phyloP scores from a whole-genome alignment of 2,888 invertebrate genomes.

The Noctua pronuba region DNA sequence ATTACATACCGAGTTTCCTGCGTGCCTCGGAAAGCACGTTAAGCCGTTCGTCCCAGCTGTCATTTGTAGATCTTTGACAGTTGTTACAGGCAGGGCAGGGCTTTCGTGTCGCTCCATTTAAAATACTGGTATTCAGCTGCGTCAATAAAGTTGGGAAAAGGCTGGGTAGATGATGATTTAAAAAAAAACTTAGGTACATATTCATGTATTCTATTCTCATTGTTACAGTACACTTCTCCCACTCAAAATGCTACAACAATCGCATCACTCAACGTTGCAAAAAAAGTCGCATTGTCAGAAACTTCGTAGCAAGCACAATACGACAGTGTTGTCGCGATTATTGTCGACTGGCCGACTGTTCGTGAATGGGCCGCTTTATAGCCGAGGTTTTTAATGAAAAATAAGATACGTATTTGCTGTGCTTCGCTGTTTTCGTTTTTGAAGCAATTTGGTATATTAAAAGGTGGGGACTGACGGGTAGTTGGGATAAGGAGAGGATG shows the following conservation, averaged over 20 bases:
- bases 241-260: slow-evolving; percentile 56
- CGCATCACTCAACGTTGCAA: slow-evolving; percentile 60
- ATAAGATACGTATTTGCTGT: slow-evolving; percentile 65
- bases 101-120: no score
- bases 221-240: slow-evolving; percentile 19
- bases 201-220: slow-evolving; percentile 19
- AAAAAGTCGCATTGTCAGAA: slow-evolving; percentile 64
- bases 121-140: no score
- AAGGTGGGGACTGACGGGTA: background rate
- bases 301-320: slow-evolving; percentile 63
- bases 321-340: slow-evolving; percentile 67
- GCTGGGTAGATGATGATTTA: no score
- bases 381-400: slow-evolving; percentile 71
- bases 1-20: no score
- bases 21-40: no score
- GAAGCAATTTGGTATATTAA: slow-evolving; percentile 49
- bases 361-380: slow-evolving; percentile 66
- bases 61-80: no score
- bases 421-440: slow-evolving; percentile 42
- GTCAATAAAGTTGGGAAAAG: no score
- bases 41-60: no score
- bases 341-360: slow-evolving; percentile 65
- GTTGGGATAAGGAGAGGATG: background rate
- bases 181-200: background rate
- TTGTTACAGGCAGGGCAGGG: no score